A percentile compares a stretch with the other conserved stretches of the same genome.
Conservation (phyloP, 2,797 vertebrate genomes). For the Coendou prehensilis region DNA sequence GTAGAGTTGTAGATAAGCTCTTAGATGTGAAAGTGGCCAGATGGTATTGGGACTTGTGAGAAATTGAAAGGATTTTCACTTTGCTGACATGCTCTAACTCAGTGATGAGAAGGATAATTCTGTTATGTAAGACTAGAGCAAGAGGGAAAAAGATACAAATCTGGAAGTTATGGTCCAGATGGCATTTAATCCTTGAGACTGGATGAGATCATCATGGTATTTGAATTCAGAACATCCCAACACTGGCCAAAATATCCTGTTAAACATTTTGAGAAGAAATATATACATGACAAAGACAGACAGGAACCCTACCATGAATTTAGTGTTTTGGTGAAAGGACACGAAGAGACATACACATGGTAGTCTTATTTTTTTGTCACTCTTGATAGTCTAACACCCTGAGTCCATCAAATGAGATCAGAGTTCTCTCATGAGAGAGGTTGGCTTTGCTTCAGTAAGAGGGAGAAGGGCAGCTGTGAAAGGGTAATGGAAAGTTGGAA, state of each 20-base stretch:
- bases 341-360: background rate
- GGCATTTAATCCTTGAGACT: background rate
- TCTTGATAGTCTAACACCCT: background rate
- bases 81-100: background rate
- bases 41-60: background rate
- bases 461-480: rapidly evolving
- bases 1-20: background rate
- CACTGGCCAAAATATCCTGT: background rate
- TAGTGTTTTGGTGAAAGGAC: background rate
- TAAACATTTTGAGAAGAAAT: background rate
- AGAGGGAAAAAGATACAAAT: background rate
- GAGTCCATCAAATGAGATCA: background rate
- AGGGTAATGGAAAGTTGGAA: background rate
- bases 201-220: background rate
- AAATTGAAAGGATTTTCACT: background rate
- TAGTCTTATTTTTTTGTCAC: background rate
- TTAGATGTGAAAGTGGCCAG: background rate
- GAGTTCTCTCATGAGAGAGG: background rate
- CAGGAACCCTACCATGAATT: background rate
- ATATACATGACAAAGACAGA: background rate
- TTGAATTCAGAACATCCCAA: background rate
- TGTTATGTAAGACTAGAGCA: background rate
- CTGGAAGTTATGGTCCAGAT: background rate
- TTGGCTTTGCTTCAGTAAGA: background rate
- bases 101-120: background rate